Evolutionary conservation across 2,113 vertebrate genomes (phyloP).

Genomic region (Sander vitreus): DNA sequence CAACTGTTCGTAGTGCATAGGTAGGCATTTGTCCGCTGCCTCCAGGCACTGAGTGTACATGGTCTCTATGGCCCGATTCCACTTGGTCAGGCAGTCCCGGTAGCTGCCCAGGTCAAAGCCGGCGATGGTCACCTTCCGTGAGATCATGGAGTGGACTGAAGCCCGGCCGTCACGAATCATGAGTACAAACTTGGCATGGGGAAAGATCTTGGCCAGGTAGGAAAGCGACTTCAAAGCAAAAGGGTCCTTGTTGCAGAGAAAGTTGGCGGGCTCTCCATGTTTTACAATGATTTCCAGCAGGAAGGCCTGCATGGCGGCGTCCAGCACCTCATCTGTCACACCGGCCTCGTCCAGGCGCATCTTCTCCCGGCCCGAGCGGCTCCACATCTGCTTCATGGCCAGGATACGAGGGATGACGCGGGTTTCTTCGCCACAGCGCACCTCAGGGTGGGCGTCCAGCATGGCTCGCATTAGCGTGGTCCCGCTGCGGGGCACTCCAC

Average conservation of each 20-base stretch:
- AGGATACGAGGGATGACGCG: slow-evolving; percentile 95
- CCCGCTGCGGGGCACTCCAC: slow-evolving; percentile 95
- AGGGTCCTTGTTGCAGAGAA: slow-evolving; percentile 97
- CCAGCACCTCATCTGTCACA: slow-evolving; percentile 95
- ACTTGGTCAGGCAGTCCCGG: slow-evolving; percentile 96
- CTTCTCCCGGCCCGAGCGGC: slow-evolving; percentile 95
- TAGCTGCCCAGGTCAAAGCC: slow-evolving; percentile 97
- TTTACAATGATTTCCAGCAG: slow-evolving; percentile 97
- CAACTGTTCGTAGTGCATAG: slow-evolving; percentile 94
- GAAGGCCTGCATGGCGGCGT: slow-evolving; percentile 97
- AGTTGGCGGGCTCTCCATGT: slow-evolving; percentile 94
- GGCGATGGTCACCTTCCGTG: slow-evolving; percentile 96
- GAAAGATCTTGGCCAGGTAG: slow-evolving; percentile 96
- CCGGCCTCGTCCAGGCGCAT: slow-evolving; percentile 96
- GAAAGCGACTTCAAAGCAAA: slow-evolving; percentile 96
- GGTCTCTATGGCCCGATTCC: slow-evolving; percentile 97
- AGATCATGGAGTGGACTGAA: slow-evolving; percentile 98
- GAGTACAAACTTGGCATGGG: slow-evolving; percentile 94
- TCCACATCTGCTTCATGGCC: slow-evolving; percentile 99
- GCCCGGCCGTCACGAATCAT: slow-evolving; percentile 96
- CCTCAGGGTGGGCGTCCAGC: slow-evolving; percentile 95
- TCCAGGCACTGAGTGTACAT: slow-evolving; percentile 98
- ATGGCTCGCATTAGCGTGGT: slow-evolving; percentile 98
- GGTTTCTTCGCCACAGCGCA: slow-evolving; percentile 96
- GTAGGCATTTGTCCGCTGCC: slow-evolving; percentile 90